These are phyloP conservation scores for Meriones psammophilus DNA, from an alignment of 2,797 vertebrate species.

Conservation along the genomic window DNA sequence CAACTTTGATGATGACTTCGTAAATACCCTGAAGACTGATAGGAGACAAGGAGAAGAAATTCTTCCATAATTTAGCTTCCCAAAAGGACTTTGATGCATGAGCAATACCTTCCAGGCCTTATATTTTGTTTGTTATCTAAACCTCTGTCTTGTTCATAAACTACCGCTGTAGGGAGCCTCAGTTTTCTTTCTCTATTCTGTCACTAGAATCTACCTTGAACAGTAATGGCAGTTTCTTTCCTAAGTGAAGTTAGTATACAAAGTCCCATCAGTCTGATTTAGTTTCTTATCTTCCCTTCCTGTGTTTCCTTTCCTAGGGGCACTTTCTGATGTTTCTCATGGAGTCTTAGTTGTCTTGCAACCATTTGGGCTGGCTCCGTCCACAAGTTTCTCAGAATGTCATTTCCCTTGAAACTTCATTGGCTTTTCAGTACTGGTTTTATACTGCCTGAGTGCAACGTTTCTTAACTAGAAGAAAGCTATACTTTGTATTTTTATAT, in stretches of 20 bases:
- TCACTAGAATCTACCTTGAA: neutral
- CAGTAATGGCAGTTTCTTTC: constrained; percentile 13
- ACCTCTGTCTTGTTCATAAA: neutral
- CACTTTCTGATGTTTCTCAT: neutral
- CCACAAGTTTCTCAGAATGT: constrained; percentile 19
- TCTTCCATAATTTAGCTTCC: neutral
- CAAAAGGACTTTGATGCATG: neutral
- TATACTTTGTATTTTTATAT: neutral
- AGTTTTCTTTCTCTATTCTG: constrained; percentile 29
- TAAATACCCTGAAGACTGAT: neutral
- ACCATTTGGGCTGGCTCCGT: neutral
- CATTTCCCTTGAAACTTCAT: neutral
- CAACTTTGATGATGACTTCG: neutral
- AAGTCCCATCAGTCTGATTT: neutral
- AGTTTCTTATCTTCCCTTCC: neutral
- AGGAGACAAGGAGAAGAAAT: neutral
- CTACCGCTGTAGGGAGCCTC: neutral
- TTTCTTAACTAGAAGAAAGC: neutral
- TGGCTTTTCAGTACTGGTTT: constrained; percentile 45
- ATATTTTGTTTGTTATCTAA: constrained; percentile 14
- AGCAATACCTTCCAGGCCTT: neutral
- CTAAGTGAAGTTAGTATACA: constrained; percentile 13
- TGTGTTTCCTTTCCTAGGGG: neutral
- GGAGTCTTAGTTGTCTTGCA: neutral
- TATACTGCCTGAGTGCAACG: neutral